Evolutionary conservation across 1,140 invertebrate genomes (phyloP), one percentile per base, ranked within the genome.

Genomic region (Drosophila tani): DNA sequence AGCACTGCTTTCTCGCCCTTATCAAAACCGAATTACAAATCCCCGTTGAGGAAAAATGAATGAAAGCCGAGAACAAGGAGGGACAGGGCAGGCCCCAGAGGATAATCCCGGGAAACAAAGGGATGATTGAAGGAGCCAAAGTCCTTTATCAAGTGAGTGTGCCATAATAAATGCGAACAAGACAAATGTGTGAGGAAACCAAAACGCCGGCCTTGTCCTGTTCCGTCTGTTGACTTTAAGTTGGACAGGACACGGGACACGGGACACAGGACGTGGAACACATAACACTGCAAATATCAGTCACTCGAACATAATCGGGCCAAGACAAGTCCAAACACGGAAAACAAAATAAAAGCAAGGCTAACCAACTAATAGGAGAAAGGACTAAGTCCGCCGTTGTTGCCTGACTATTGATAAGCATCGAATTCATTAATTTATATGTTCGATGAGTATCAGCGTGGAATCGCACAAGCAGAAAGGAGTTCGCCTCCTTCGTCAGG

Each of bases 401-500:
- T 73, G 67, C 75, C 62, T 32, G 21, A 60, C 73, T 87, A 88
- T 87, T 90, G 84, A 88, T 88, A 88, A 88, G 84, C 85, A 88
- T 88, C 84, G 84, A 90, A 88, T 90, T 88, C 84, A 88, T 88
- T 88, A 88, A 88, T 88, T 88, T 88, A 88, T 88, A 88, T 90
- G 84, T 90, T 88, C 81, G 79, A 82, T 71, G 68, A 57, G 66
- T 75, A 84, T 83, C 84, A 74, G 83, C 77, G 59, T 41, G 57
- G 63, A 77, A 71, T 66, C 62, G 68, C 70, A 53, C 58, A 76
- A 66, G 68, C 74, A 81, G 66, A 68, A 88, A 88, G 85, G 84
- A 88, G 85, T 81, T 78, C 51, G 51, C 40, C 75, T 43, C 27
- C 66, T 53, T 58, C 75, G 76, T 67, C 80, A 63, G 70, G 67